phyloP scores from a whole-genome alignment of 2,797 vertebrate species.

The Lemur catta region DNA sequence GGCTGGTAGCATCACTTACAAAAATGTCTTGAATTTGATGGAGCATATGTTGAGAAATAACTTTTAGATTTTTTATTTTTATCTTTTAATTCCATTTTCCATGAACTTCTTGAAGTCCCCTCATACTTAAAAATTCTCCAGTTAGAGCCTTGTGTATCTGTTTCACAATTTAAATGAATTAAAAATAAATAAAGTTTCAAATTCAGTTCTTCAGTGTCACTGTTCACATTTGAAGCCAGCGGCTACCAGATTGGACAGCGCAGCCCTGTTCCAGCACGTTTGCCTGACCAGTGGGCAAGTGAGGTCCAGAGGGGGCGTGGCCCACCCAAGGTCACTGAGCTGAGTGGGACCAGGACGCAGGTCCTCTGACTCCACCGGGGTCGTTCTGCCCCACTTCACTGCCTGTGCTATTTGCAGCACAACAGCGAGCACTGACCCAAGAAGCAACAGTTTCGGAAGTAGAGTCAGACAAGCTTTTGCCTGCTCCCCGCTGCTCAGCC shows the following conservation, averaged over 20 bases:
- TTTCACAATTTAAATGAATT: not conserved
- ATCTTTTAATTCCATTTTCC: not conserved
- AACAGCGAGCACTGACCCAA: fast-evolving
- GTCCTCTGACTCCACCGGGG: not conserved
- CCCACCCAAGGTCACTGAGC: not conserved
- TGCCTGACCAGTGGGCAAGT: fast-evolving
- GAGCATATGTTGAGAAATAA: not conserved
- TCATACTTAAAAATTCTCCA: not conserved
- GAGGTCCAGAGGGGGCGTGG: not conserved
- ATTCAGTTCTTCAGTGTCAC: not conserved
- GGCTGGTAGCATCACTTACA: not conserved
- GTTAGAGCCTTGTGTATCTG: not conserved
- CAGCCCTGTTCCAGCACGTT: not conserved
- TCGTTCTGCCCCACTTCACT: too few relatives aligned
- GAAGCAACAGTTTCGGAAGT: not conserved
- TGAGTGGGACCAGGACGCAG: too few relatives aligned
- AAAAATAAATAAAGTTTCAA: not conserved
- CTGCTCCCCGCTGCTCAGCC: not conserved
- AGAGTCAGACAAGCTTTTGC: not conserved
- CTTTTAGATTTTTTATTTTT: not conserved
- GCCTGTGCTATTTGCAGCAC: not conserved
- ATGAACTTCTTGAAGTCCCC: not conserved
- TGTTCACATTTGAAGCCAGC: not conserved
- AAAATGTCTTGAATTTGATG: not conserved
- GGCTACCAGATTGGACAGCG: fast-evolving